Conservation (phyloP, 2,888 invertebrate species). For the Phania funesta region DNA sequence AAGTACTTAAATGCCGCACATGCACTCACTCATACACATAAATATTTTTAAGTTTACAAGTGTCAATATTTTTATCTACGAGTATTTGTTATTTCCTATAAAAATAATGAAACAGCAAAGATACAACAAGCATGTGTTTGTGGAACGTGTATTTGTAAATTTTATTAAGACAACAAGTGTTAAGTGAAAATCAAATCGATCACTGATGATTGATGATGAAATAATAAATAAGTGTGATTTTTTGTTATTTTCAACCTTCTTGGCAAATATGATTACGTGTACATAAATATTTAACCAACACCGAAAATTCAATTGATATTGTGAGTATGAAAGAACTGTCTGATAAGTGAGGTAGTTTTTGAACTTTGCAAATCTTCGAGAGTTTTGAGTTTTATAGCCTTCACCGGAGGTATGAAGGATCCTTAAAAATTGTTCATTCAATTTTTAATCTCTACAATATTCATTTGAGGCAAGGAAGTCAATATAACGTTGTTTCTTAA, state of each 20-base stretch:
- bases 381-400: too few species aligned
- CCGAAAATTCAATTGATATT: too few species aligned
- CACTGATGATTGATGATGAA: conserved; percentile 53
- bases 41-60: not conserved
- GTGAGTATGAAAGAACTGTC: too few species aligned
- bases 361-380: too few species aligned
- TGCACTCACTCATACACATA: not conserved
- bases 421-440: too few species aligned
- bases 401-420: too few species aligned
- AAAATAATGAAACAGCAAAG: not conserved
- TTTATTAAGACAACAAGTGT: conserved; percentile 46
- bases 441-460: too few species aligned
- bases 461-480: too few species aligned
- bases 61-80: not conserved
- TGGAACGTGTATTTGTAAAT: conserved; percentile 29
- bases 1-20: not conserved
- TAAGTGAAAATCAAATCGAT: conserved; percentile 52
- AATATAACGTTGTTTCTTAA: too few species aligned
- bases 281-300: not conserved
- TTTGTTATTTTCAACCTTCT: not conserved
- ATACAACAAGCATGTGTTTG: not conserved
- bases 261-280: not conserved
- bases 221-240: not conserved
- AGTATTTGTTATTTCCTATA: not conserved
- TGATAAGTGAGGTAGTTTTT: too few species aligned